A percentile compares a stretch with the other conserved stretches of the same genome.
Evolutionary conservation across 2,113 vertebrate genomes (phyloP).

Genomic region (Terrapene triunguis): DNA sequence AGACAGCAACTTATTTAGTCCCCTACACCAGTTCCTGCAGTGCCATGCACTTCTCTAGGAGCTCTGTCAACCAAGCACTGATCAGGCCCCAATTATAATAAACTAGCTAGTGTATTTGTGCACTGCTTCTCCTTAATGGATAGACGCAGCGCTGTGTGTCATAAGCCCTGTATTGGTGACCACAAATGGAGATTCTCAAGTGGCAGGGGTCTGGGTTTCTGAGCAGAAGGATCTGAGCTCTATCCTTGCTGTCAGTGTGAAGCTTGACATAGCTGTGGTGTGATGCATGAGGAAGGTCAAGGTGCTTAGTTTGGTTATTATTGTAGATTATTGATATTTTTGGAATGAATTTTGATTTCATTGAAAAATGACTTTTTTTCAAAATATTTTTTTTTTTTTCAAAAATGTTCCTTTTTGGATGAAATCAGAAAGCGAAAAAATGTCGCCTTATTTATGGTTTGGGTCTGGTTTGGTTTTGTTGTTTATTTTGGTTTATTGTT

Average conservation of each 20-base stretch:
- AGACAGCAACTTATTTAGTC: background rate
- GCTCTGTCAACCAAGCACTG: background rate
- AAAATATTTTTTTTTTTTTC: background rate
- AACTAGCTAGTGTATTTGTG: background rate
- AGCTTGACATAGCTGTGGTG: background rate
- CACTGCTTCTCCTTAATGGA: background rate
- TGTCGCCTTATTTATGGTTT: background rate
- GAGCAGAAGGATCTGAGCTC: background rate
- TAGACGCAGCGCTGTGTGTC: background rate
- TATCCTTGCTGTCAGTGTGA: accelerated
- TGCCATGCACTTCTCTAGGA: background rate
- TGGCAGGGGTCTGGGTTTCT: background rate
- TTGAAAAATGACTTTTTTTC: background rate
- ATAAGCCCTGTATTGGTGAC: background rate
- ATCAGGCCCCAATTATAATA: accelerated
- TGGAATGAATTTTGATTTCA: background rate
- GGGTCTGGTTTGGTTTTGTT: background rate
- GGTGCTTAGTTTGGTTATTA: background rate
- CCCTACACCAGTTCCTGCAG: too few relatives aligned
- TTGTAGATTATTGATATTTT: too few relatives aligned
- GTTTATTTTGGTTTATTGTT: background rate
- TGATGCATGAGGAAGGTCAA: background rate
- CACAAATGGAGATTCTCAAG: background rate
- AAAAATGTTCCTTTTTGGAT: background rate
- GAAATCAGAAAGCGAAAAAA: background rate